Evolutionary conservation across 1,140 invertebrate species (phyloP).

Genomic region (Diorhabda carinulata): DNA sequence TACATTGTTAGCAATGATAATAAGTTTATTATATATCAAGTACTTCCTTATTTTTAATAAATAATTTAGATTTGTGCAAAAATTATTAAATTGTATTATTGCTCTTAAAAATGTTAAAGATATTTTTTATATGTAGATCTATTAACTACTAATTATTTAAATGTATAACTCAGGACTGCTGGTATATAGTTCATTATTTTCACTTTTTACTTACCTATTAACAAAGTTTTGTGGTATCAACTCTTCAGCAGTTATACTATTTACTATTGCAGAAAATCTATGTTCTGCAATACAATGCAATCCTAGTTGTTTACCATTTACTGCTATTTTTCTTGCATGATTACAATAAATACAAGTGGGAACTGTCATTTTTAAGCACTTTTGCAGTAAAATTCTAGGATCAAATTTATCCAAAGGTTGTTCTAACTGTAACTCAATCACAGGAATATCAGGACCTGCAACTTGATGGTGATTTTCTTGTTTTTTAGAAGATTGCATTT

Average conservation of each 20-base stretch:
- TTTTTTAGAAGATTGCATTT: background rate
- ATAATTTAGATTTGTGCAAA: no score
- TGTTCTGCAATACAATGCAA: slow-evolving; percentile 74
- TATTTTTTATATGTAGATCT: no score
- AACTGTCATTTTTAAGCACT: slow-evolving; percentile 65
- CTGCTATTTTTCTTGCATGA: slow-evolving; percentile 74
- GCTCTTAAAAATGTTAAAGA: no score
- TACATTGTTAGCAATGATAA: no score
- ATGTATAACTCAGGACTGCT: no score
- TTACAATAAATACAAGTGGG: slow-evolving; percentile 75
- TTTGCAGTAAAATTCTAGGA: slow-evolving; percentile 65
- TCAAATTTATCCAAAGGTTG: slow-evolving; percentile 68
- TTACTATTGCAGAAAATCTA: slow-evolving; percentile 66
- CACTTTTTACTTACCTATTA: slow-evolving; percentile 10
- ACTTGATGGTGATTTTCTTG: slow-evolving; percentile 38
- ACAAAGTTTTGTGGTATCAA: slow-evolving; percentile 68
- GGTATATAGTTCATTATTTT: no score
- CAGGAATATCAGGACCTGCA: slow-evolving; percentile 60
- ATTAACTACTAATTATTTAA: no score
- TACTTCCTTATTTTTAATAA: no score
- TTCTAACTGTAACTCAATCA: slow-evolving; percentile 69
- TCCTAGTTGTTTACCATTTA: slow-evolving; percentile 73
- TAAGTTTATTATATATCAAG: no score
- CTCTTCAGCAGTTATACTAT: slow-evolving; percentile 69
- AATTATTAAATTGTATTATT: no score